phyloP scores from a whole-genome alignment of 2,888 invertebrate genomes.

The Lasioglossum figueresi region DNA sequence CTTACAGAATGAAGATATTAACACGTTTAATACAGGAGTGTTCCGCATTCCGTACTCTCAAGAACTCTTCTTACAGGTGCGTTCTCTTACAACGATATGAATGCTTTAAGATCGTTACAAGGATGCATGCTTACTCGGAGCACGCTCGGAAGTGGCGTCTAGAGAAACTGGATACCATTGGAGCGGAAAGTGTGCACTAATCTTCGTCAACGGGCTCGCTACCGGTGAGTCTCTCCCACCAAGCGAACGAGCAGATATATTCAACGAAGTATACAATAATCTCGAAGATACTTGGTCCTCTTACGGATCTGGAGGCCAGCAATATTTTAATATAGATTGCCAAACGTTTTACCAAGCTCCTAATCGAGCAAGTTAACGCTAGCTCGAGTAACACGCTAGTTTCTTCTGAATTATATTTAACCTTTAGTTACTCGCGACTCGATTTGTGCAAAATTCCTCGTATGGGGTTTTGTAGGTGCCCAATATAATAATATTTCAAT shows the following conservation, averaged over 20 bases:
- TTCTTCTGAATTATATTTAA: no score
- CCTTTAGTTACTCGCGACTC: no score
- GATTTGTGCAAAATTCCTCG: no score
- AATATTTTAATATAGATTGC: not conserved
- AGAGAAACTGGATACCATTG: slow-evolving; percentile 58
- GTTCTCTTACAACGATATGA: slow-evolving; percentile 50
- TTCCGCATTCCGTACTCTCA: slow-evolving; percentile 61
- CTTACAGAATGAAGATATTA: slow-evolving; percentile 55
- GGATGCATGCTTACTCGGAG: slow-evolving; percentile 64
- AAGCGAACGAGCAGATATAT: slow-evolving; percentile 40
- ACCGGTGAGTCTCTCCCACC: slow-evolving; percentile 41
- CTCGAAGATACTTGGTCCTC: not conserved
- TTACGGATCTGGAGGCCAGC: not conserved
- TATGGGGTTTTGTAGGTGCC: no score
- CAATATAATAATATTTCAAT: no score
- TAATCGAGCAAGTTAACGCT: no score
- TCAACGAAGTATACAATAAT: not conserved
- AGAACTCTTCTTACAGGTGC: slow-evolving; percentile 59
- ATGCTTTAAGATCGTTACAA: slow-evolving; percentile 47
- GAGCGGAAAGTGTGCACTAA: slow-evolving; percentile 63
- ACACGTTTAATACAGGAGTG: slow-evolving; percentile 57
- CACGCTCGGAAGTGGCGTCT: slow-evolving; percentile 53
- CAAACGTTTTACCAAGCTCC: not conserved
- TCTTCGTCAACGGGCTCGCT: slow-evolving; percentile 53
- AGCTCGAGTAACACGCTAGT: no score